Conservation (phyloP, 2,888 invertebrate genomes). For the Orthosia incerta region DNA sequence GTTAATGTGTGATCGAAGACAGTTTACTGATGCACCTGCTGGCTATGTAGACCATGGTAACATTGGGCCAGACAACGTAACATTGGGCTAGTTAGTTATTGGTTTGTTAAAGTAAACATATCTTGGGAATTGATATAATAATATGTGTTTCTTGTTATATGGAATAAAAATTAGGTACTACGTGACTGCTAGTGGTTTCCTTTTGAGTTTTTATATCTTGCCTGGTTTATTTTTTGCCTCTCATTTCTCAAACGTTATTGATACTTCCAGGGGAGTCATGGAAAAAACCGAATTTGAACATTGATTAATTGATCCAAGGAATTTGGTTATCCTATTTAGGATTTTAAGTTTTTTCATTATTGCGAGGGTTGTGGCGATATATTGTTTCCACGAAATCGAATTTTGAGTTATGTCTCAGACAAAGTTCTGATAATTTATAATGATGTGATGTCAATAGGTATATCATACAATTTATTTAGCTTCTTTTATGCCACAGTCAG, state of each 20-base stretch:
- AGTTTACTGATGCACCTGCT: conserved; percentile 26
- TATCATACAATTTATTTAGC: too few species aligned
- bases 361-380: background rate
- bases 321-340: background rate
- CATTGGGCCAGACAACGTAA: too few species aligned
- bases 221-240: background rate
- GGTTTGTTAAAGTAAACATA: background rate
- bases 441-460: background rate
- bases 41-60: conserved; percentile 10
- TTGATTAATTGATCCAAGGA: background rate
- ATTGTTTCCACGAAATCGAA: background rate
- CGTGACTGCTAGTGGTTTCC: background rate
- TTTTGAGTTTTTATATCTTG: background rate
- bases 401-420: background rate
- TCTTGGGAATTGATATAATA: background rate
- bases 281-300: background rate
- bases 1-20: conserved; percentile 27
- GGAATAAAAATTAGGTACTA: background rate
- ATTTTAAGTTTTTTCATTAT: background rate
- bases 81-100: background rate
- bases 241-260: background rate
- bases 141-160: background rate
- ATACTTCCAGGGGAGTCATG: background rate
- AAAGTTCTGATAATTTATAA: background rate
- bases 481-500: too few species aligned